phyloP scores from a whole-genome alignment of 2,113 vertebrate species.

The Petroica traversi region DNA sequence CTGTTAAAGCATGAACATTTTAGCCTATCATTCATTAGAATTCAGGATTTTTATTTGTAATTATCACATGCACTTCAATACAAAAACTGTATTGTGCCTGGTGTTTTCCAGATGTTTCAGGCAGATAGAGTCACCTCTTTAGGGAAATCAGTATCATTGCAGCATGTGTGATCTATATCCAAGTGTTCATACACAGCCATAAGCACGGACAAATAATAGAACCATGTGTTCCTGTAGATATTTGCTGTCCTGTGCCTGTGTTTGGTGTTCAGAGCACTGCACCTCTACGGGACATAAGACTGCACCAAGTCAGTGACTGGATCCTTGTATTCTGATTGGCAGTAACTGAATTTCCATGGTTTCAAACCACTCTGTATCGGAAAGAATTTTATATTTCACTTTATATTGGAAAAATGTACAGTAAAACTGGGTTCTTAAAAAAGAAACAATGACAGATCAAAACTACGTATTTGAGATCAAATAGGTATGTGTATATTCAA shows the following conservation, averaged over 20 bases:
- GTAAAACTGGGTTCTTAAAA: neutral
- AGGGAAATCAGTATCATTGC: neutral
- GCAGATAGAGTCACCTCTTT: neutral
- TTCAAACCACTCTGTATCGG: neutral
- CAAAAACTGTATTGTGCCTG: neutral
- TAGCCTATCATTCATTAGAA: neutral
- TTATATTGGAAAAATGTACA: neutral
- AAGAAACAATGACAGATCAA: neutral
- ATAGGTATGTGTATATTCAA: neutral
- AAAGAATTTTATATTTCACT: neutral
- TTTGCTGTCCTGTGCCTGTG: neutral
- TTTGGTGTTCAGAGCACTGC: neutral
- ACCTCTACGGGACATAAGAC: neutral
- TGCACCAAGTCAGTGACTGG: neutral
- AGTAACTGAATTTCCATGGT: neutral
- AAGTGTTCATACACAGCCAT: neutral
- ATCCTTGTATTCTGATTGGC: neutral
- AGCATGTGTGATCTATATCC: neutral
- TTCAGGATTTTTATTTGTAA: neutral
- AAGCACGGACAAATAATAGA: neutral
- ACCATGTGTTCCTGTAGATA: accelerated
- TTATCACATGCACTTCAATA: neutral
- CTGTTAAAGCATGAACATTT: neutral
- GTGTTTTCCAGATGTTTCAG: neutral
- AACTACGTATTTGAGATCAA: neutral